Percentiles rank a stretch among this genome's conserved stretches.
Evolutionary conservation across 1,140 invertebrate species (phyloP).

Genomic region (Theocolax elegans): DNA sequence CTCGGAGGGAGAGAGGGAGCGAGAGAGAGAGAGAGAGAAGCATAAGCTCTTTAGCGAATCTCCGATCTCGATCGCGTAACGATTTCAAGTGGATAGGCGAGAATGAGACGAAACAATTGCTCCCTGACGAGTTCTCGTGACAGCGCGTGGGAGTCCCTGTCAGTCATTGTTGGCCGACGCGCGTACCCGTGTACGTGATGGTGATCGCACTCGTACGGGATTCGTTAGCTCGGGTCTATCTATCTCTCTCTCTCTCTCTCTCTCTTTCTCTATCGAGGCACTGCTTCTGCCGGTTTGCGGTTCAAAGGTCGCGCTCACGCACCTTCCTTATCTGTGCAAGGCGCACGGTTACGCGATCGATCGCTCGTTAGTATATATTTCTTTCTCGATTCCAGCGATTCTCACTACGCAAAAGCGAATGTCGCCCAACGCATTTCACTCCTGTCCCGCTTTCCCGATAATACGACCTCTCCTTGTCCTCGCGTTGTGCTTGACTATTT

Average conservation of each 20-base stretch:
- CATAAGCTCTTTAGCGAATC: slow-evolving; percentile 35
- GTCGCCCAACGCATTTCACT: no score
- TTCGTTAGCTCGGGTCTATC: not conserved
- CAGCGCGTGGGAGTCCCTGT: slow-evolving; percentile 66
- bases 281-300: no score
- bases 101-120: slow-evolving; percentile 44
- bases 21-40: not conserved
- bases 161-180: slow-evolving; percentile 62
- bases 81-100: slow-evolving; percentile 46
- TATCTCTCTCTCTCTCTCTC: no score
- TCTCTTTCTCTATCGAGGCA: not conserved
- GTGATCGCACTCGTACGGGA: slow-evolving; percentile 32
- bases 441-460: no score
- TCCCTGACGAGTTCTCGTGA: slow-evolving; percentile 59
- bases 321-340: slow-evolving; percentile 46
- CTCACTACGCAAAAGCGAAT: no score
- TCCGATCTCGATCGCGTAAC: slow-evolving; percentile 53
- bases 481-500: not conserved
- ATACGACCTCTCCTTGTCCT: not conserved
- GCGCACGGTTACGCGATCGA: not conserved
- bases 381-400: no score
- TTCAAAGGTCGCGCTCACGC: slow-evolving; percentile 45
- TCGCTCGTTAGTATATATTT: no score
- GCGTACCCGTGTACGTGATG: slow-evolving; percentile 39
- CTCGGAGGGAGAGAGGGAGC: not conserved